Conservation (phyloP, 53 echinoderm and acorn worm genomes). For the Temnopleurus reevesii region DNA sequence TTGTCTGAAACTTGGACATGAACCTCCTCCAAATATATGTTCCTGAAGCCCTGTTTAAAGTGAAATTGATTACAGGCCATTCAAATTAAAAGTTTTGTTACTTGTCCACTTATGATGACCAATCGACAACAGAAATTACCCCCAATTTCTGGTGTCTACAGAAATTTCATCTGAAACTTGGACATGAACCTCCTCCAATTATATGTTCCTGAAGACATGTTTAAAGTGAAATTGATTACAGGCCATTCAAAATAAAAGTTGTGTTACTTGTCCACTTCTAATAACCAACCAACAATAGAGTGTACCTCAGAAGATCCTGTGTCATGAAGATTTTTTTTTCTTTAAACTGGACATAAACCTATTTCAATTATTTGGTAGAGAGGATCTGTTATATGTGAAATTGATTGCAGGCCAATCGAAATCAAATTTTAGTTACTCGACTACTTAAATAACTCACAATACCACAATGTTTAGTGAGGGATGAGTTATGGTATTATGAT, state of each 20-base stretch:
- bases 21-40: not conserved
- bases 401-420: conserved; percentile 27
- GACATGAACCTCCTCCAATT: conserved; percentile 2
- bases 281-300: too few species aligned
- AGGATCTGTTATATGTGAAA: conserved; percentile 29
- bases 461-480: too few species aligned
- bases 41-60: conserved; percentile 33
- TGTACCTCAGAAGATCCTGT: not conserved
- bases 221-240: conserved; percentile 34
- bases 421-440: not conserved
- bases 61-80: conserved; percentile 41
- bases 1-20: conserved; percentile 7
- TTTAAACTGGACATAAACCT: not conserved
- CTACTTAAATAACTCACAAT: too few species aligned
- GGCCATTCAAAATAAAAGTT: conserved; percentile 9
- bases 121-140: too few species aligned
- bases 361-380: not conserved
- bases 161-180: conserved; percentile 18
- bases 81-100: not conserved
- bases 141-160: not conserved
- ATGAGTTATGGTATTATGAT: too few species aligned
- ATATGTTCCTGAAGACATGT: conserved; percentile 24
- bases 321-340: not conserved
- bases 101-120: not conserved
- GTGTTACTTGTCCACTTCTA: not conserved